These are phyloP conservation scores for Ceratina calcarata DNA, from an alignment of 1,140 invertebrate genomes.

Conservation along the genomic window DNA sequence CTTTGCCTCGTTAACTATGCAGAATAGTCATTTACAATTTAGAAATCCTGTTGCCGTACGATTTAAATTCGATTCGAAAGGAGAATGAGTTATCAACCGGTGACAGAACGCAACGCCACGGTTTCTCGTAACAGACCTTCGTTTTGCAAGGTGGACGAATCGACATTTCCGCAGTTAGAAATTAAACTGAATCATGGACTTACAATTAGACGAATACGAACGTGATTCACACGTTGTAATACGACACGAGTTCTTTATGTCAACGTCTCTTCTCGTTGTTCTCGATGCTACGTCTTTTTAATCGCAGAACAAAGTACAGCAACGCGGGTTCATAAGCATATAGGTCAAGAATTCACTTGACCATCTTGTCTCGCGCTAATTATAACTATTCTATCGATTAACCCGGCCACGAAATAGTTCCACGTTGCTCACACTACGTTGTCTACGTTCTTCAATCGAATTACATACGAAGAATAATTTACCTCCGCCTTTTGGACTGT, in stretches of 20 bases:
- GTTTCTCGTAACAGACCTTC: no score
- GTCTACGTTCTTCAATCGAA: no score
- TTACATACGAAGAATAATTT: slow-evolving; percentile 38
- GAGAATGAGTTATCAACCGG: slow-evolving; percentile 5
- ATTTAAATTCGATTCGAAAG: background rate
- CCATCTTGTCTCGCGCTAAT: slow-evolving; percentile 31
- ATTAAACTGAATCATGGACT: background rate
- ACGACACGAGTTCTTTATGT: background rate
- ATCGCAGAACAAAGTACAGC: background rate
- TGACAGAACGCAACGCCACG: no score
- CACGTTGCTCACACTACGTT: background rate
- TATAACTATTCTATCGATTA: slow-evolving; percentile 36
- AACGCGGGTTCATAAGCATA: slow-evolving; percentile 13
- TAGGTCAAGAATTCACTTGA: slow-evolving; percentile 38
- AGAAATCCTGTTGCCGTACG: slow-evolving; percentile 17
- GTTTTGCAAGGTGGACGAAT: no score
- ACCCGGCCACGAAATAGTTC: background rate
- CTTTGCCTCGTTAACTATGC: slow-evolving; percentile 13
- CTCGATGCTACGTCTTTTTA: background rate
- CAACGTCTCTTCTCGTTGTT: no score
- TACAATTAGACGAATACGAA: background rate
- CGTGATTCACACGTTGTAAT: slow-evolving; percentile 5
- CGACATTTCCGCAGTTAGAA: background rate
- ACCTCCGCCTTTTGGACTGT: slow-evolving; percentile 81
- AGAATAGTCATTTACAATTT: slow-evolving; percentile 33